Evolutionary conservation across 2,888 invertebrate species (phyloP), one percentile per base, ranked within the genome.

Genomic region (Germaria angustata): DNA sequence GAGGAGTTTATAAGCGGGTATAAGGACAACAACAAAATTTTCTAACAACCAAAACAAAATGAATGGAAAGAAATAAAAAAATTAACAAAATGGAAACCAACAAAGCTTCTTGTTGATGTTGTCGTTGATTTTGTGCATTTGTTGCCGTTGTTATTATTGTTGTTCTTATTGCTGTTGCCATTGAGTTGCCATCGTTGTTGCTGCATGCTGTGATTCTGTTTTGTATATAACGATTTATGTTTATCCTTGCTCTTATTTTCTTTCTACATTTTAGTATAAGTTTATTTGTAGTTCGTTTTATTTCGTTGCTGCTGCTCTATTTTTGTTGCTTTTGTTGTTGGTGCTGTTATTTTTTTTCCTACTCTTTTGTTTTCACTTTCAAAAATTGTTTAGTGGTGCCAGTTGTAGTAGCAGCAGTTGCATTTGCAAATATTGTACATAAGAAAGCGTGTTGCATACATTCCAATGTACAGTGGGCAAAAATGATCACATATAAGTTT

Each of bases 181-280:
- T 57, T 55, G 22, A 66, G 57, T 15, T 71, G n/a, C 32, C 65
- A 61, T 20, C 49, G 39, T 53, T 17, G 53, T 72, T 79, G 66
- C 79, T 79, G 66, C 79, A 49, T 68, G 73, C 72, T 80, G 72
- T 80, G 79, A 80, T 80, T 77, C 41, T 73, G 59, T 73, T 73
- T 80, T 71, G 39, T 61, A 32, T 76, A 71, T 55, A 75, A 82
- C 59, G 71, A 82, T 82, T 82, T 79, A 82, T 82, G 75, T 71
- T 82, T 79, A 82, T 82, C 79, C 79, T 82, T 79, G 79, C 66
- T 76, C 79, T 36, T 75, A 79, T 81, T 81, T 76, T 49, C 34
- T 69, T 13, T 32, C 1, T 49, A 13, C n/a, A 17, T 49, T 80
- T 68, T 53, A 65, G 66, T 79, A 59, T 66, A 57, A 66, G 66